phyloP scores from a whole-genome alignment of 1,140 invertebrate genomes.

The Gryllus bimaculatus region DNA sequence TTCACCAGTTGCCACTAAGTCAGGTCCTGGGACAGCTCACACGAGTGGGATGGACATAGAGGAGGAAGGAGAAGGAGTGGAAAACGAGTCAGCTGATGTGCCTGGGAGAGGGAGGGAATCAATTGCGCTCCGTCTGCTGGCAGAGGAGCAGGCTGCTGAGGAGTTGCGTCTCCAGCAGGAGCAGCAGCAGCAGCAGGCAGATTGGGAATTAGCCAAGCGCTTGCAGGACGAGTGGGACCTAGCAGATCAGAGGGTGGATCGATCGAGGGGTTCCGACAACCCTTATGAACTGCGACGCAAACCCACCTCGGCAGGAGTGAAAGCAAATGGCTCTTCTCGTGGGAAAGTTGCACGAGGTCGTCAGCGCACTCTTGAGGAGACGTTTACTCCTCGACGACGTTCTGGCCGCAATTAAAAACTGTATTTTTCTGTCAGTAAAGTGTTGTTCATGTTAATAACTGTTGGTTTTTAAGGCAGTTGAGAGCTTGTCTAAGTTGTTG shows the following conservation, averaged over 20 bases:
- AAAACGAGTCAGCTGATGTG: background rate
- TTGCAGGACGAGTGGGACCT: conserved; percentile 11
- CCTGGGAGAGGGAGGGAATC: background rate
- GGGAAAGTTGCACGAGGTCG: background rate
- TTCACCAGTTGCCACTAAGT: background rate
- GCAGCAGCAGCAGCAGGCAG: conserved; percentile 8
- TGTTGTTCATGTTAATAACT: background rate
- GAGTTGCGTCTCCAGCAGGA: conserved; percentile 11
- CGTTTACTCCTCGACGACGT: background rate
- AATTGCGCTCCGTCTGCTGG: background rate
- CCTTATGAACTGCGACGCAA: conserved; percentile 12
- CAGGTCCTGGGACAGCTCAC: background rate
- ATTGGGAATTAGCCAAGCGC: conserved; percentile 11
- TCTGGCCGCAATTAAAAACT: background rate
- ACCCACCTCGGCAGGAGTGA: background rate
- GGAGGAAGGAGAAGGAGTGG: background rate
- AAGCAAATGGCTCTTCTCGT: background rate
- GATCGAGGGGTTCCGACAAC: conserved; percentile 6
- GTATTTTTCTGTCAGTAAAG: background rate
- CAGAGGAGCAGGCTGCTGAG: conserved; percentile 6
- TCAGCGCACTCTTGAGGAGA: conserved; percentile 14
- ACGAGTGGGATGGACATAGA: background rate
- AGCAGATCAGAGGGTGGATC: conserved; percentile 13
- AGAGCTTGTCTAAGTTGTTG: background rate
- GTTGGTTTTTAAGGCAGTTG: background rate